Evolutionary conservation across 2,888 invertebrate genomes (phyloP).

Genomic region (Trisateles emortualis): DNA sequence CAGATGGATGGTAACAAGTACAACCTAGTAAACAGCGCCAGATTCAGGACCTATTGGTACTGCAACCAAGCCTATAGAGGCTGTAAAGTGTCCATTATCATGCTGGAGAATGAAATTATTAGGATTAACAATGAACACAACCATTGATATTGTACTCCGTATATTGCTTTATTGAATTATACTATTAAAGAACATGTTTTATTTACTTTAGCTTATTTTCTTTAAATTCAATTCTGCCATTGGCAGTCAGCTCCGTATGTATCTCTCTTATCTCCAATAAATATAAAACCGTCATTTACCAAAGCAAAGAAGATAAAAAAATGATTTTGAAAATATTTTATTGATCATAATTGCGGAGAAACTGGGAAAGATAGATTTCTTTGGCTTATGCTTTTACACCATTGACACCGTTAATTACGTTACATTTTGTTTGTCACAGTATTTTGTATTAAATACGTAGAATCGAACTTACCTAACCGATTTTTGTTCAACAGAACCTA

Average conservation of each 20-base stretch:
- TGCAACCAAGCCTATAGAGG: constrained; percentile 20
- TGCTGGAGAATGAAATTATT: constrained; percentile 14
- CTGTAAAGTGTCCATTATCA: constrained; percentile 16
- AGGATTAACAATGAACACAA: constrained; percentile 20
- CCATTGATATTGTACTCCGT: neutral
- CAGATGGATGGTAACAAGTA: constrained; percentile 27
- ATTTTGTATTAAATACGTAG: no score
- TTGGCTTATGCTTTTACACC: no score
- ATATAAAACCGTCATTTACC: no score
- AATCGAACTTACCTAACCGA: neutral
- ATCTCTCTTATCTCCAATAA: no score
- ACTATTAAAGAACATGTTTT: neutral
- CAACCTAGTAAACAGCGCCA: constrained; percentile 27
- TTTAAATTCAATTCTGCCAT: no score
- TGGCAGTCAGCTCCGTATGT: no score
- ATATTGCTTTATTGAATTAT: neutral
- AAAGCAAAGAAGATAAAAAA: no score
- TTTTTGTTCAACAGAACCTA: constrained; percentile 20
- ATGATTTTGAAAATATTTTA: no score
- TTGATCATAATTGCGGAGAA: no score
- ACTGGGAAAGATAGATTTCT: no score
- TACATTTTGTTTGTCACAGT: no score
- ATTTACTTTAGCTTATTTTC: neutral
- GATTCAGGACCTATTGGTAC: constrained; percentile 24
- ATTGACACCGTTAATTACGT: no score